These are phyloP conservation scores for Coreoperca whiteheadi DNA, from an alignment of 2,113 vertebrate genomes.

Conservation along the genomic window DNA sequence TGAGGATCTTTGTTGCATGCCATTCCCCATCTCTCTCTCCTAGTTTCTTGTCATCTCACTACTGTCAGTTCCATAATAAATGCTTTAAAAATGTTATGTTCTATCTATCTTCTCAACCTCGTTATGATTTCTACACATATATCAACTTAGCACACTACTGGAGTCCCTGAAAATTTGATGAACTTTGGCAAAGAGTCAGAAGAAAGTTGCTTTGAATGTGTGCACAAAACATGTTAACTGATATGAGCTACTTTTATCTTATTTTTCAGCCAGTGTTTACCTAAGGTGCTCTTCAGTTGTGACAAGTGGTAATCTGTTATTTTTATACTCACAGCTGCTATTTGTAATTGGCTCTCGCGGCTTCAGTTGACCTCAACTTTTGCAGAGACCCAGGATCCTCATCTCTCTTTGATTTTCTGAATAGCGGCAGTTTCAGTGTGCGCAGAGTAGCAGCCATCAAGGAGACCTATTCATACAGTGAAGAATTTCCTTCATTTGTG, in stretches of 20 bases:
- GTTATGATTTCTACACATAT: not conserved
- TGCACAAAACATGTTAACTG: not conserved
- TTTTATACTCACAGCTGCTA: not conserved
- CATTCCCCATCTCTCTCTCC: not conserved
- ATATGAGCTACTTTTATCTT: not conserved
- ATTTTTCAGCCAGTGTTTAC: not conserved
- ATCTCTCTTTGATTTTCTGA: slow-evolving; percentile 44
- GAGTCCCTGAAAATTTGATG: not conserved
- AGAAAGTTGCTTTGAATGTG: not conserved
- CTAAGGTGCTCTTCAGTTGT: not conserved
- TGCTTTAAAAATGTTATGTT: not conserved
- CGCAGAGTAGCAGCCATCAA: slow-evolving; percentile 44
- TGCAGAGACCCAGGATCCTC: slow-evolving; percentile 1
- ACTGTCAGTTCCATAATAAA: not conserved
- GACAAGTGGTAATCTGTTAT: not conserved
- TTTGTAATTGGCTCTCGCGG: slow-evolving; percentile 23
- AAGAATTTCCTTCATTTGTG: slow-evolving; percentile 81
- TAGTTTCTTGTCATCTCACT: not conserved
- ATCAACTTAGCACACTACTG: not conserved
- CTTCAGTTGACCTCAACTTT: not conserved
- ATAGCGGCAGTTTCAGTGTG: slow-evolving; percentile 50
- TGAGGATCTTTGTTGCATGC: not conserved
- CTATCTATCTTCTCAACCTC: not conserved
- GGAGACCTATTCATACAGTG: slow-evolving; percentile 64
- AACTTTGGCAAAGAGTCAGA: not conserved